phyloP scores from a whole-genome alignment of 2,888 invertebrate genomes.

The Athripsodes cinereus region DNA sequence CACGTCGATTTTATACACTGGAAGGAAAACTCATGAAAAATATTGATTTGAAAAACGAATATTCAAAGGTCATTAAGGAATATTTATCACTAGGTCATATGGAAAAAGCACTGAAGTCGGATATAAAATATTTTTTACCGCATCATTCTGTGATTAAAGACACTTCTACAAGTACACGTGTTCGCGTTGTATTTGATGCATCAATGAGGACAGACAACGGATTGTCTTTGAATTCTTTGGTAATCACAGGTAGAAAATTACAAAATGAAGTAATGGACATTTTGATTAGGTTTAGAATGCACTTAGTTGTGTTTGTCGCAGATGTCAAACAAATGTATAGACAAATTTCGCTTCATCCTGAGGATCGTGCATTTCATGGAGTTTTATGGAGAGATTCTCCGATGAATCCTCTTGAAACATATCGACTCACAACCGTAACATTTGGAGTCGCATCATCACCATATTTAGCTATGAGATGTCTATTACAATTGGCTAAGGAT shows the following conservation, averaged over 20 bases:
- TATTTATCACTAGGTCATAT: neutral
- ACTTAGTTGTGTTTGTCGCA: neutral
- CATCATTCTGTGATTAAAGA: neutral
- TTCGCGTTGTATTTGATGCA: neutral
- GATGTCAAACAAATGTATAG: neutral
- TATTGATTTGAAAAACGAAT: neutral
- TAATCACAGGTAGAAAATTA: neutral
- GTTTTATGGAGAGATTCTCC: slow-evolving; percentile 1
- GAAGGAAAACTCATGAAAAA: neutral
- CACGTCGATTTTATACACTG: neutral
- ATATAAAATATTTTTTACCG: neutral
- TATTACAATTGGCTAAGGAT: neutral
- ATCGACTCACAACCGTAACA: neutral
- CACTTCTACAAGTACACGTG: neutral
- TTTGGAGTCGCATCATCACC: neutral
- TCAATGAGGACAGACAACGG: neutral
- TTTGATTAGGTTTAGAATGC: neutral
- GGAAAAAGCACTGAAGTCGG: neutral
- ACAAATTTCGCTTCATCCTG: neutral
- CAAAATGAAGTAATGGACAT: neutral
- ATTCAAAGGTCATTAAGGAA: neutral
- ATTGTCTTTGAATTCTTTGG: neutral
- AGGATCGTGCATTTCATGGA: neutral
- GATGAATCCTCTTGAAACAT: neutral
- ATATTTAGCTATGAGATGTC: slow-evolving; percentile 1